Conservation (phyloP, 2,888 invertebrate species). For the Dicyrtoma fusca region DNA sequence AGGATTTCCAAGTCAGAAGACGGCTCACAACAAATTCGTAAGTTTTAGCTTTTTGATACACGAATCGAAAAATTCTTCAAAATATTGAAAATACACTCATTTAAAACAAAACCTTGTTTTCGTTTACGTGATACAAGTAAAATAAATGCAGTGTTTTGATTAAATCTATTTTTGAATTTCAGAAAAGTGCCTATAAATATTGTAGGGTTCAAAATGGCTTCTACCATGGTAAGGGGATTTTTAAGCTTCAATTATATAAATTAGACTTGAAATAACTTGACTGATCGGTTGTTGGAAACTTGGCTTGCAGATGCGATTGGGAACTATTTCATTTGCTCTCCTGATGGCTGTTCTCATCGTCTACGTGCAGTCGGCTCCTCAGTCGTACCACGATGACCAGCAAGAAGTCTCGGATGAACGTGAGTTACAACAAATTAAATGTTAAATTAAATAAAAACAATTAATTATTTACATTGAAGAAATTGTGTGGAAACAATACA, state of each 20-base stretch:
- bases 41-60: not conserved
- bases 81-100: no score
- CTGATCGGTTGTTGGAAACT: no score
- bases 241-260: not conserved
- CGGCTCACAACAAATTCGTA: no score
- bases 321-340: slow-evolving; percentile 41
- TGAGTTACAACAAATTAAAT: slow-evolving; percentile 32
- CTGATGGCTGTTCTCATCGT: slow-evolving; percentile 44
- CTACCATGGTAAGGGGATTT: slow-evolving; percentile 38
- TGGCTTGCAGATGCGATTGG: slow-evolving; percentile 43
- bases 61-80: slow-evolving; percentile 3
- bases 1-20: no score
- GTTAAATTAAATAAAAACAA: not conserved
- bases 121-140: no score
- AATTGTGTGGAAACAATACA: no score
- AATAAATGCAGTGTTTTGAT: slow-evolving; percentile 10
- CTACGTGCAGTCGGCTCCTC: slow-evolving; percentile 46
- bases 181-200: not conserved
- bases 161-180: slow-evolving; percentile 6
- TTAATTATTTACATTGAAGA: no score
- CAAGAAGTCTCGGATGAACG: slow-evolving; percentile 48
- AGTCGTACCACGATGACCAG: slow-evolving; percentile 43
- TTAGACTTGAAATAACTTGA: no score
- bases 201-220: slow-evolving; percentile 36
- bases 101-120: no score